phyloP scores from a whole-genome alignment of 1,140 invertebrate species.

The Drosophila nannoptera region DNA sequence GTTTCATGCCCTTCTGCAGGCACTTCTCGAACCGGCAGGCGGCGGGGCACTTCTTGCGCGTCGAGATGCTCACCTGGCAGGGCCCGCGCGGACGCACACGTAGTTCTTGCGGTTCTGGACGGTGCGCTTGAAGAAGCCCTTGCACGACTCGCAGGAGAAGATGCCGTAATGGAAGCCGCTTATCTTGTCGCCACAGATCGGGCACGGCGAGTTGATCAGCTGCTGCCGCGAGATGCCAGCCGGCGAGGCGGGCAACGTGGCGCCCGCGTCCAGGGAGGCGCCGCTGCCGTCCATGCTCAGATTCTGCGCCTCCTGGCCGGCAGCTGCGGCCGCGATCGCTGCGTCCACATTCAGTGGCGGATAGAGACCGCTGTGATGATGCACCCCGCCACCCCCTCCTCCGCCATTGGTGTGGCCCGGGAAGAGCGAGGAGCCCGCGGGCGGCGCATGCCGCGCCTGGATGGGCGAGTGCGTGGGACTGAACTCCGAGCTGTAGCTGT shows the following conservation, averaged over 20 bases:
- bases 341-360: constrained; percentile 74
- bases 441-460: constrained; percentile 81
- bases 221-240: constrained; percentile 92
- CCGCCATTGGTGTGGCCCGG: constrained; percentile 64
- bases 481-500: constrained; percentile 87
- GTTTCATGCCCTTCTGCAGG: constrained; percentile 96
- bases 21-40: constrained; percentile 98
- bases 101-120: constrained; percentile 99
- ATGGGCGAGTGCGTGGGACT: constrained; percentile 93
- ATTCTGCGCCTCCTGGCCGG: constrained; percentile 65
- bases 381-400: constrained; percentile 57
- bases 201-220: constrained; percentile 90
- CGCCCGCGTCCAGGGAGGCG: constrained; percentile 20
- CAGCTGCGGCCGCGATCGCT: constrained; percentile 45
- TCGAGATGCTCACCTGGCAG: constrained; percentile 94
- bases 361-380: constrained; percentile 80
- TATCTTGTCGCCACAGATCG: constrained; percentile 96
- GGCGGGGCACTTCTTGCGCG: constrained; percentile 95
- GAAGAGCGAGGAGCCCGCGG: constrained; percentile 33
- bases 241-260: constrained; percentile 72
- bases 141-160: constrained; percentile 98
- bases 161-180: constrained; percentile 97
- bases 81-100: constrained; percentile 92
- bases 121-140: constrained; percentile 98
- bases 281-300: constrained; percentile 58